phyloP scores from a whole-genome alignment of 2,888 invertebrate genomes.

The Ellobium chinense region DNA sequence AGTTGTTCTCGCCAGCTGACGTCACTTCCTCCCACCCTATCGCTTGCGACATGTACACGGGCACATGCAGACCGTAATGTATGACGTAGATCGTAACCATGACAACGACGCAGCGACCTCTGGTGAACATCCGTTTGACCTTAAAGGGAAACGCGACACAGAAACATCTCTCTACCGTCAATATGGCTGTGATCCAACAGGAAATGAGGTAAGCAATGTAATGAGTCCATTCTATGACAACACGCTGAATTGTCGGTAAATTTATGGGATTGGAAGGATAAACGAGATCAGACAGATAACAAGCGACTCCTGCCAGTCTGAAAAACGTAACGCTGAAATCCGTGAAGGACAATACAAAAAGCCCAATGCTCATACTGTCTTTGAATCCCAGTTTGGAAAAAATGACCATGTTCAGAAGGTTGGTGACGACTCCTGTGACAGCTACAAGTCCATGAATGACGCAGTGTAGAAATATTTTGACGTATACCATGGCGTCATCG shows the following conservation, averaged over 20 bases:
- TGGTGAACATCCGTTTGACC: conserved; percentile 14
- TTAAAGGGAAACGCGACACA: conserved; percentile 17
- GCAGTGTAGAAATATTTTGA: too few relatives aligned
- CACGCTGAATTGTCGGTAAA: background rate
- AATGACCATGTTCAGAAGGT: conserved; percentile 20
- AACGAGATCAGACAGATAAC: background rate
- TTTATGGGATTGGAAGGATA: background rate
- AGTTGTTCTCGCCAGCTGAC: too few relatives aligned
- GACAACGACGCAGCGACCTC: background rate
- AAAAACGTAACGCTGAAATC: background rate
- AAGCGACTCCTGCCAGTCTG: background rate
- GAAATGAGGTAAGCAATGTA: conserved; percentile 6
- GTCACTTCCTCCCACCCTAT: background rate
- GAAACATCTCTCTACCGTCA: conserved; percentile 23
- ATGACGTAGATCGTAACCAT: background rate
- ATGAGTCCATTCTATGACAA: background rate
- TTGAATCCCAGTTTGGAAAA: conserved; percentile 13
- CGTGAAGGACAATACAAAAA: conserved; percentile 28
- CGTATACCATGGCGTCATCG: too few relatives aligned
- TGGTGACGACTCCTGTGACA: too few relatives aligned
- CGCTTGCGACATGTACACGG: background rate
- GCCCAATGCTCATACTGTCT: conserved; percentile 36
- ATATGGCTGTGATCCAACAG: conserved; percentile 15
- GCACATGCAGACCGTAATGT: background rate
- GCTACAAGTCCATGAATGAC: too few relatives aligned